A percentile compares a stretch with the other conserved stretches of the same genome.
Conservation (phyloP, 1,140 invertebrate genomes). For the Ganaspis sp. region DNA sequence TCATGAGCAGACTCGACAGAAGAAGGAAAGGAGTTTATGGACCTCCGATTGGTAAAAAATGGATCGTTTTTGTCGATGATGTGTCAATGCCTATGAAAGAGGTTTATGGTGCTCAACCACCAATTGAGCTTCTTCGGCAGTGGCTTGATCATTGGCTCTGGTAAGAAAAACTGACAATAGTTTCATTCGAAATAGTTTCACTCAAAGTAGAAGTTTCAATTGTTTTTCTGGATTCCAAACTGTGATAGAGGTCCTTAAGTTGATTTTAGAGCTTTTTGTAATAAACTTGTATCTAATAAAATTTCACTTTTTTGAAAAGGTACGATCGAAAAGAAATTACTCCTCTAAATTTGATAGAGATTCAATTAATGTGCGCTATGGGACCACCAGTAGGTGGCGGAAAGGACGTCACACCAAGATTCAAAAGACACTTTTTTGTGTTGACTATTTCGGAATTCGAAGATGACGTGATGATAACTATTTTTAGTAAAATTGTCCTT, state of each 20-base stretch:
- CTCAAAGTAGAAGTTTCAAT: too few species aligned
- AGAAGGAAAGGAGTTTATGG: conserved; percentile 95
- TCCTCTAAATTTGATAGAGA: conserved; percentile 90
- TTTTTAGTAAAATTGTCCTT: conserved; percentile 93
- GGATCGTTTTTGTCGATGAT: conserved; percentile 95
- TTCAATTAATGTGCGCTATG: conserved; percentile 93
- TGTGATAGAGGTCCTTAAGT: too few species aligned
- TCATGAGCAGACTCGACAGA: conserved; percentile 96
- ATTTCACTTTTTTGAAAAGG: conserved; percentile 82
- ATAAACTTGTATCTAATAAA: not conserved
- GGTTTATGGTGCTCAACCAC: conserved; percentile 92
- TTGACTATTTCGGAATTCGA: conserved; percentile 94
- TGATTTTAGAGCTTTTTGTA: too few species aligned
- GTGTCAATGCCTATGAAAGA: conserved; percentile 94
- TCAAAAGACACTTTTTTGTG: conserved; percentile 93
- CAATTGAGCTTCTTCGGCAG: conserved; percentile 93
- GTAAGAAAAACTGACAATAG: conserved; percentile 63
- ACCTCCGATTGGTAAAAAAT: conserved; percentile 90
- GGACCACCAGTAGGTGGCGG: conserved; percentile 87
- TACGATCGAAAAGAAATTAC: conserved; percentile 93
- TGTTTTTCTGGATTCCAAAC: too few species aligned
- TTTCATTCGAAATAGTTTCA: too few species aligned
- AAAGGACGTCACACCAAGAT: conserved; percentile 90
- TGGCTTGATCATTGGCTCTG: conserved; percentile 93
- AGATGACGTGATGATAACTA: conserved; percentile 88